Base-by-base conservation (phyloP, 2,888 invertebrate species). In the Acrocera orbiculus region DNA sequence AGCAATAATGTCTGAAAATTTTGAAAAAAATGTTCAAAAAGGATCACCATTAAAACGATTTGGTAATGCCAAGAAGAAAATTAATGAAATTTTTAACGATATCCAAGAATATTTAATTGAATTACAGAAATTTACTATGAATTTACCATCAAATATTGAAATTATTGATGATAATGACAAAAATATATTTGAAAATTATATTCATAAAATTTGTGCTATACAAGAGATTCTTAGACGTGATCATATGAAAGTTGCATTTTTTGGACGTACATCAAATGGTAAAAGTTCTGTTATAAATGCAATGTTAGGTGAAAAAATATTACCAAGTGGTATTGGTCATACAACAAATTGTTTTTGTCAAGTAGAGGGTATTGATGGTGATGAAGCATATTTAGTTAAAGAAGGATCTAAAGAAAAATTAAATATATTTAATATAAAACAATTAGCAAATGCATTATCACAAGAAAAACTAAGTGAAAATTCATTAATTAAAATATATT, bases 211-310 rank as follows among this genome's bases (percentile, higher is more conserved):
- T 24, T 73, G 74, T 41, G 89, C 87, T 11, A 98, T 98, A 47
- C 71, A 81, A 46, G 93, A 96, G 62, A 95, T 98, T 23, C 73
- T 98, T 46, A 74, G 79, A 44, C 67, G 98, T 42, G 93, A 98
- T 71, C 92, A 96, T 67, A 98, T 98, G 98, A 98, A 98, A 68
- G 61, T 69, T 1, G 69, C 69, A 16, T 69, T 69, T 46, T 69
- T 69, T 42, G 69, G 69, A 1, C 53, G 98, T 51, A 99, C 98
- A 14, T 95, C 95, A 40, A 99, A 99, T 63, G 98, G 98, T 36
- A 99, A 99, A 62, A 95, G 95, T 58, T 90, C 95, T 2, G 96
- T 96, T 13, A 95, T 99, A 46, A 99, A 99, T 65, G 95, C 98
- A n/a, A 98, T 99, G 96, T 64, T 99, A 44, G 74, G 87, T 34